phyloP scores from a whole-genome alignment of 2,888 invertebrate genomes.

The Acanthopleura granulata region DNA sequence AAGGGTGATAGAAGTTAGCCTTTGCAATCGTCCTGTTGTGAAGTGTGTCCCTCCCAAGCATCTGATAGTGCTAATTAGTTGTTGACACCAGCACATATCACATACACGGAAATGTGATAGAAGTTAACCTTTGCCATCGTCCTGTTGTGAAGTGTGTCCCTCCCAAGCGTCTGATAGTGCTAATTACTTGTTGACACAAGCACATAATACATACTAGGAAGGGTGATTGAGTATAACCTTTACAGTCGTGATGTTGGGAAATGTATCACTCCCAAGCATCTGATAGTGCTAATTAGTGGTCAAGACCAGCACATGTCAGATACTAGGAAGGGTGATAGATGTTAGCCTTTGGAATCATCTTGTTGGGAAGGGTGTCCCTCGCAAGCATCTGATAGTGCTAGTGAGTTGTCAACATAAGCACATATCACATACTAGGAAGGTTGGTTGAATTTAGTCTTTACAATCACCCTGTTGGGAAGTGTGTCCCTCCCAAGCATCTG shows the following conservation, averaged over 20 bases:
- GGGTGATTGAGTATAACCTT: too few species aligned
- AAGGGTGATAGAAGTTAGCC: neutral
- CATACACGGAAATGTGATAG: neutral
- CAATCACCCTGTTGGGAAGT: neutral
- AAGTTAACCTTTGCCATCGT: too few species aligned
- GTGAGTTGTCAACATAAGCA: neutral
- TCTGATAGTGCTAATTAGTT: neutral
- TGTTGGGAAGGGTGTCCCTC: neutral
- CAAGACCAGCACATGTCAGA: neutral
- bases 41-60: neutral
- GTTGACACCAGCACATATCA: neutral
- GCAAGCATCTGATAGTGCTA: constrained; percentile 8
- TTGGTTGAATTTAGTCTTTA: neutral
- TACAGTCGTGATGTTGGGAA: neutral
- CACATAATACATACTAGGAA: too few species aligned
- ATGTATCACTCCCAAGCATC: neutral
- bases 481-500: constrained; percentile 1
- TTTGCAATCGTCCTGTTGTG: neutral
- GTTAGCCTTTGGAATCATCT: neutral
- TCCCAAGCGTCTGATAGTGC: constrained; percentile 6
- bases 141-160: neutral
- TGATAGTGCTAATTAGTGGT: neutral
- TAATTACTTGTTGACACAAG: neutral
- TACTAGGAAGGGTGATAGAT: neutral
- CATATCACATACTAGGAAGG: neutral